Evolutionary conservation across 2,888 invertebrate genomes (phyloP).

Genomic region (Volucella inflata): DNA sequence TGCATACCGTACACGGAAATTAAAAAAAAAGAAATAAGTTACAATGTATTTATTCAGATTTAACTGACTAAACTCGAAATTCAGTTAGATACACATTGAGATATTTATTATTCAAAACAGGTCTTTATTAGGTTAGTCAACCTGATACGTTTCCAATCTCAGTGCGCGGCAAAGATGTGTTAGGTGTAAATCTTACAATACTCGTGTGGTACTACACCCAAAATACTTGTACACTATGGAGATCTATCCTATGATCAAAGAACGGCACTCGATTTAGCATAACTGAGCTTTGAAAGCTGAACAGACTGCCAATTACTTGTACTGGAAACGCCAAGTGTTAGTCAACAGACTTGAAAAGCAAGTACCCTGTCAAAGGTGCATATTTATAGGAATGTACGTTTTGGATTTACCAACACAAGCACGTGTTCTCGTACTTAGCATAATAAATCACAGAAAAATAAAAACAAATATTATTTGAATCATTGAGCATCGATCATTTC

Average conservation of each 20-base stretch:
- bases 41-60: slow-evolving; percentile 47
- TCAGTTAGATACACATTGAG: slow-evolving; percentile 58
- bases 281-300: slow-evolving; percentile 51
- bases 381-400: no score
- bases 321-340: slow-evolving; percentile 11
- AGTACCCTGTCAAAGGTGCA: no score
- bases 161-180: slow-evolving; percentile 3
- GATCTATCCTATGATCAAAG: slow-evolving; percentile 18
- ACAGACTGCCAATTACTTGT: slow-evolving; percentile 45
- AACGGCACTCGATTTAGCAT: slow-evolving; percentile 9
- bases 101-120: slow-evolving; percentile 70
- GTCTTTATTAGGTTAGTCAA: slow-evolving; percentile 72
- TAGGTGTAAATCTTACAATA: slow-evolving; percentile 20
- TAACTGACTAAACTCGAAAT: slow-evolving; percentile 47
- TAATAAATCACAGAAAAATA: slow-evolving; percentile 25
- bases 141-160: slow-evolving; percentile 56
- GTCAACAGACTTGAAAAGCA: not conserved
- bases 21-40: slow-evolving; percentile 15
- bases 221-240: slow-evolving; percentile 15
- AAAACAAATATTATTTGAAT: slow-evolving; percentile 1
- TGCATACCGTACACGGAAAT: slow-evolving; percentile 18
- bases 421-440: not conserved
- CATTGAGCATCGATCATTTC: slow-evolving; percentile 64
- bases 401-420: no score
- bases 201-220: slow-evolving; percentile 11